phyloP scores from a whole-genome alignment of 64 coral and sea anemone species.

The Orbicella faveolata region DNA sequence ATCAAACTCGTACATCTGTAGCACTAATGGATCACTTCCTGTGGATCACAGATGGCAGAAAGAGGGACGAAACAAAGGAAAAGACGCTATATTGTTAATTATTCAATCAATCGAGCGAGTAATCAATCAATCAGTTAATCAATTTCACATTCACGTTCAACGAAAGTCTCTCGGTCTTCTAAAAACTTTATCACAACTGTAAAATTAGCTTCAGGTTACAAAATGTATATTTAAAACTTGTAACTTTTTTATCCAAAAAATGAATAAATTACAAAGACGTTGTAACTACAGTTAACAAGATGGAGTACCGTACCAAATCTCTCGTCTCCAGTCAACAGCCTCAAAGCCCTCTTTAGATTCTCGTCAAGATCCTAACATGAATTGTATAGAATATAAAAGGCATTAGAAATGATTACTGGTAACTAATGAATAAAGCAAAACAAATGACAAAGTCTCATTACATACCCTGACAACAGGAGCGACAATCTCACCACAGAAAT shows the following conservation, averaged over 20 bases:
- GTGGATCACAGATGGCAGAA: neutral
- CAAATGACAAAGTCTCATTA: neutral
- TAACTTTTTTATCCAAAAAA: too few relatives aligned
- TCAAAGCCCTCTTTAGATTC: constrained; percentile 2
- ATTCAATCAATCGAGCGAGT: too few relatives aligned
- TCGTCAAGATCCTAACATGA: constrained; percentile 26
- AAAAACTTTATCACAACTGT: too few relatives aligned
- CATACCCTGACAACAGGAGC: constrained; percentile 13
- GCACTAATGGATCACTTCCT: constrained; percentile 62
- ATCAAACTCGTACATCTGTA: constrained; percentile 73
- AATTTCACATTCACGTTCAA: too few relatives aligned
- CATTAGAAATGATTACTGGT: neutral
- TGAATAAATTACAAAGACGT: too few relatives aligned
- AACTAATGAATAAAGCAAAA: neutral
- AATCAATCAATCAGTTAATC: too few relatives aligned
- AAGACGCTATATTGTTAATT: neutral
- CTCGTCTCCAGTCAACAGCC: constrained; percentile 19
- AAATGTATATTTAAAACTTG: too few relatives aligned
- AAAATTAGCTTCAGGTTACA: too few relatives aligned
- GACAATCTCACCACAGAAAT: constrained; percentile 20
- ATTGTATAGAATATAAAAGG: neutral
- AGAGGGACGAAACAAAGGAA: neutral
- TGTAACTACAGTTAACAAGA: neutral
- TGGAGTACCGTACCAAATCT: neutral
- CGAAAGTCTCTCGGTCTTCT: too few relatives aligned